Percentiles rank a stretch among this genome's conserved stretches.
phyloP scores from a whole-genome alignment of 2,888 invertebrate genomes.

The Drosophila eohydei region DNA sequence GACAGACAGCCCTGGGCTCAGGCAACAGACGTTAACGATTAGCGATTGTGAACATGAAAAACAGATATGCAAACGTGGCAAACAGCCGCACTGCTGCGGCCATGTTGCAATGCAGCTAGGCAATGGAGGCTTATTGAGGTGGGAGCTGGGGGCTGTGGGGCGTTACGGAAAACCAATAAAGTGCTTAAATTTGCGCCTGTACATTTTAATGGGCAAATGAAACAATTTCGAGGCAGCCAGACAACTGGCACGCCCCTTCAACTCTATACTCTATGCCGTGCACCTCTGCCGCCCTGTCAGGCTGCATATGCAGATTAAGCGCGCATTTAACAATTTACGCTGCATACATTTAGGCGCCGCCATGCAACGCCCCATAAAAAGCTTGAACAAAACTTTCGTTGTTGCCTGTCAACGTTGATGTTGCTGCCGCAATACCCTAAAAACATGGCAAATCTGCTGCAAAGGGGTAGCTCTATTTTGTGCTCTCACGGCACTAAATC shows the following conservation, averaged over 20 bases:
- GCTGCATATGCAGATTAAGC: conserved; percentile 72
- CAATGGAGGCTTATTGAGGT: background rate
- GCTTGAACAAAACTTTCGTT: conserved; percentile 52
- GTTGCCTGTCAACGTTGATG: conserved; percentile 38
- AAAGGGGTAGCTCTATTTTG: background rate
- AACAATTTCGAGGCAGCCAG: conserved; percentile 61
- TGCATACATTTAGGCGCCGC: conserved; percentile 75
- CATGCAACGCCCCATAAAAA: conserved; percentile 39
- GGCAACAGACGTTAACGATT: conserved; percentile 62
- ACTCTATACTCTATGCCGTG: background rate
- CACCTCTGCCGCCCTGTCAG: conserved; percentile 6
- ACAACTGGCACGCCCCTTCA: conserved; percentile 19
- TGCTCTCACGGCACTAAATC: background rate
- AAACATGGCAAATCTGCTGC: background rate
- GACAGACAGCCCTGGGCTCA: background rate
- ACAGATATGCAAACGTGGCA: conserved; percentile 77
- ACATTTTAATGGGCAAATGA: conserved; percentile 77
- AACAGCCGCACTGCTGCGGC: conserved; percentile 64
- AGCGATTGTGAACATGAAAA: conserved; percentile 74
- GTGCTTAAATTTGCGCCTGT: conserved; percentile 72
- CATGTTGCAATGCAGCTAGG: conserved; percentile 21
- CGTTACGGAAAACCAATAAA: conserved; percentile 68
- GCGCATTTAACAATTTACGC: conserved; percentile 78
- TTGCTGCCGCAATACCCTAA: conserved; percentile 2
- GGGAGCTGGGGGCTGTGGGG: conserved; percentile 12